These are phyloP conservation scores for Chrysochloris asiatica DNA, from an alignment of 2,113 vertebrate genomes.

Conservation along the genomic window DNA sequence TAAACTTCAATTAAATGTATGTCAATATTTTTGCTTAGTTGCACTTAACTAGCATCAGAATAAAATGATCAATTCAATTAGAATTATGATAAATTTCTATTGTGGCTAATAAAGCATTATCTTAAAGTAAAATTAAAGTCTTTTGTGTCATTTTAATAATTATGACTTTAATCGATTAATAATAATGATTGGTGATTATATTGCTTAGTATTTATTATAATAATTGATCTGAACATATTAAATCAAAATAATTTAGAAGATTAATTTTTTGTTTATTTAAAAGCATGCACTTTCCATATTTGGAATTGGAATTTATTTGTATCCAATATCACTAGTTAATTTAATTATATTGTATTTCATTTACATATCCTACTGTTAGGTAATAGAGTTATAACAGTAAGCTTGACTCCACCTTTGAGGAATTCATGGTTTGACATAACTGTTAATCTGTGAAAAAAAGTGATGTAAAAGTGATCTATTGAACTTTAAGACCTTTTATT, in stretches of 20 bases:
- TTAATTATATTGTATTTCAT: not conserved
- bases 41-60: not conserved
- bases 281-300: not conserved
- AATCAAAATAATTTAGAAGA: constrained; percentile 3
- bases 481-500: not conserved
- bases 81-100: not conserved
- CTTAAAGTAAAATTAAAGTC: not conserved
- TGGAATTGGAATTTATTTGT: not conserved
- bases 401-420: not conserved
- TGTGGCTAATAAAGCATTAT: not conserved
- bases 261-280: not conserved
- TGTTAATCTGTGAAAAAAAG: not conserved
- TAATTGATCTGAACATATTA: not conserved
- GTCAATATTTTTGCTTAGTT: not conserved
- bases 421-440: not conserved
- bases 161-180: not conserved
- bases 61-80: constrained; percentile 19
- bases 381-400: not conserved
- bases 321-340: not conserved
- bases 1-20: not conserved
- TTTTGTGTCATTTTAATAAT: not conserved
- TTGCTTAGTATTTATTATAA: not conserved
- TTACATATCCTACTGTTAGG: not conserved
- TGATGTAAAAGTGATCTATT: not conserved
- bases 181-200: too few species aligned